Conservation (phyloP, 2,888 invertebrate species). For the Troides aeacus region DNA sequence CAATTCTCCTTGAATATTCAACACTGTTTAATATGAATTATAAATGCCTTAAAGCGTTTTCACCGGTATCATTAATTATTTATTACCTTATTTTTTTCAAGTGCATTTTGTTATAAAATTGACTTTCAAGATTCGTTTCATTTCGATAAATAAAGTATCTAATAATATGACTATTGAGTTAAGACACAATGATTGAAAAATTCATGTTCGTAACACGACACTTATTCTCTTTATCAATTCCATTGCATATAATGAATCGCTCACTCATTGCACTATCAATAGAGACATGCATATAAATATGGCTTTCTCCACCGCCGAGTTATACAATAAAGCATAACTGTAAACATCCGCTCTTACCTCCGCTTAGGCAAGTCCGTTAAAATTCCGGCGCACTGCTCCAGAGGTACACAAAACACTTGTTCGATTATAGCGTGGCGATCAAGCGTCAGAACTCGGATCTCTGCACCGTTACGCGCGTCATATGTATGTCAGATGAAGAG, state of each 20-base stretch:
- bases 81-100: conserved; percentile 37
- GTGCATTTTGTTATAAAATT: conserved; percentile 26
- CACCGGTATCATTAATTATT: conserved; percentile 31
- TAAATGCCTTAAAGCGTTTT: conserved; percentile 39
- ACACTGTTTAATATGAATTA: conserved; percentile 42
- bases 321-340: conserved; percentile 76
- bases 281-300: conserved; percentile 48
- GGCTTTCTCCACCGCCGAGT: conserved; percentile 52
- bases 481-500: conserved; percentile 73
- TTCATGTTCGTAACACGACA: not conserved
- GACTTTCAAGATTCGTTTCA: conserved; percentile 1
- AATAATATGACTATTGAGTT: not conserved
- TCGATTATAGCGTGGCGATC: conserved; percentile 75
- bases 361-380: conserved; percentile 76
- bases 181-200: not conserved
- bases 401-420: conserved; percentile 71
- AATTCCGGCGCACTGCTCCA: conserved; percentile 72
- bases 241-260: conserved; percentile 3
- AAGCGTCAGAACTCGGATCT: conserved; percentile 68
- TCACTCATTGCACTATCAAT: conserved; percentile 29
- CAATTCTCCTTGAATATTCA: conserved; percentile 56
- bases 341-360: conserved; percentile 76
- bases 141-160: not conserved
- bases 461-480: conserved; percentile 76
- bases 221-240: conserved; percentile 2